Percentiles rank a stretch among this genome's conserved stretches.
phyloP scores from a whole-genome alignment of 2,888 invertebrate genomes.

The Acanthosoma haemorrhoidale region DNA sequence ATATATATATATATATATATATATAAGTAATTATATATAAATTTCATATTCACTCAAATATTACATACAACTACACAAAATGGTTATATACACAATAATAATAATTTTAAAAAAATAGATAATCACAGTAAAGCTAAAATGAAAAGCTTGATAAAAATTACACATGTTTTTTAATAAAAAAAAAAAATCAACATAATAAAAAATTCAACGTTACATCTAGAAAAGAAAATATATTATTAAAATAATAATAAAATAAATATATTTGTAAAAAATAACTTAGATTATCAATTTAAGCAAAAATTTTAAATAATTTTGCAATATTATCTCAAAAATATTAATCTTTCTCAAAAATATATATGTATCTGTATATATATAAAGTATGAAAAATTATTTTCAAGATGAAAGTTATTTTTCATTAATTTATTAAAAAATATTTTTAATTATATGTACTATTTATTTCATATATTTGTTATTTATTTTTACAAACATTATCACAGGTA shows the following conservation, averaged over 20 bases:
- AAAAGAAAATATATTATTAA: slow-evolving; percentile 3
- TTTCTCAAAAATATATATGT: not conserved
- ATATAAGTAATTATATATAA: not conserved
- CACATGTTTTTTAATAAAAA: not conserved
- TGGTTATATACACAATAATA: not conserved
- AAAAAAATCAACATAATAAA: not conserved
- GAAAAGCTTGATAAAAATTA: slow-evolving; percentile 6
- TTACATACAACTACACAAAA: not conserved
- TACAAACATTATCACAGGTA: slow-evolving; percentile 12
- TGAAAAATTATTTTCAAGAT: not conserved
- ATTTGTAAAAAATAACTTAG: slow-evolving; percentile 6
- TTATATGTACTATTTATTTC: slow-evolving; percentile 1
- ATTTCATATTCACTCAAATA: not conserved
- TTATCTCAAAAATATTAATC: not conserved
- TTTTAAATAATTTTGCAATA: not conserved
- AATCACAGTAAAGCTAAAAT: slow-evolving; percentile 9
- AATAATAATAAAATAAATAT: not conserved
- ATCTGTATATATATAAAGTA: not conserved
- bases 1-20: not conserved
- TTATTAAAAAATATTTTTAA: not conserved
- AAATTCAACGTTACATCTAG: not conserved
- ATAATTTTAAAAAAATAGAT: slow-evolving; percentile 1
- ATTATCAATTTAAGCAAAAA: slow-evolving; percentile 4
- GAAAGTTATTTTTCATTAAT: not conserved
- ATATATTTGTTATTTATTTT: slow-evolving; percentile 3